Percentiles rank a stretch among this genome's conserved stretches.
Conservation (phyloP, 2,113 vertebrate species). For the Triplophysa rosa region DNA sequence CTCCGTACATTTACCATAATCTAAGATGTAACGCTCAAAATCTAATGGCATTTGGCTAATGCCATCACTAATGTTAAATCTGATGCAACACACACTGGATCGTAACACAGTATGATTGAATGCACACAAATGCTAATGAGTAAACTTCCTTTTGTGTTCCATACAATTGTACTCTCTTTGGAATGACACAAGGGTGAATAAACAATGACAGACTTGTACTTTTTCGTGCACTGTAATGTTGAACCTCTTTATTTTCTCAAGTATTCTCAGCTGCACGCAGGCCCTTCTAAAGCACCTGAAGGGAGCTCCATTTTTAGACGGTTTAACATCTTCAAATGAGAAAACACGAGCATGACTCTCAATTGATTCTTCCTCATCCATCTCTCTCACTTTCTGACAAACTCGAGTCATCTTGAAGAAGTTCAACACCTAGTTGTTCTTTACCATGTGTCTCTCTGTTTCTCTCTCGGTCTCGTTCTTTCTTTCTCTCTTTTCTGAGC, state of each 20-base stretch:
- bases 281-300: conserved; percentile 60
- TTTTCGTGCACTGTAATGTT: background rate
- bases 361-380: conserved; percentile 54
- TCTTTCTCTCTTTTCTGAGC: conserved; percentile 18
- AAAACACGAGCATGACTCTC: conserved; percentile 33
- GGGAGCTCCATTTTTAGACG: conserved; percentile 51
- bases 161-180: too few relatives aligned
- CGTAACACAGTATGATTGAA: background rate
- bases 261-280: conserved; percentile 59
- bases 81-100: too few relatives aligned
- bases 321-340: conserved; percentile 26
- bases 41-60: too few relatives aligned
- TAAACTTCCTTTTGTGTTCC: background rate
- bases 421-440: conserved; percentile 43
- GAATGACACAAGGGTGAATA: background rate
- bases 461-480: conserved; percentile 51
- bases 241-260: background rate
- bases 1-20: background rate
- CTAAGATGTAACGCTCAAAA: too few relatives aligned
- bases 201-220: background rate
- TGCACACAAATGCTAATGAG: background rate
- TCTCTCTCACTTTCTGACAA: conserved; percentile 46
- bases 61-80: too few relatives aligned
- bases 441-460: conserved; percentile 48
- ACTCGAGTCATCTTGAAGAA: conserved; percentile 13